phyloP scores from a whole-genome alignment of 2,797 vertebrate genomes.

The Mus caroli region DNA sequence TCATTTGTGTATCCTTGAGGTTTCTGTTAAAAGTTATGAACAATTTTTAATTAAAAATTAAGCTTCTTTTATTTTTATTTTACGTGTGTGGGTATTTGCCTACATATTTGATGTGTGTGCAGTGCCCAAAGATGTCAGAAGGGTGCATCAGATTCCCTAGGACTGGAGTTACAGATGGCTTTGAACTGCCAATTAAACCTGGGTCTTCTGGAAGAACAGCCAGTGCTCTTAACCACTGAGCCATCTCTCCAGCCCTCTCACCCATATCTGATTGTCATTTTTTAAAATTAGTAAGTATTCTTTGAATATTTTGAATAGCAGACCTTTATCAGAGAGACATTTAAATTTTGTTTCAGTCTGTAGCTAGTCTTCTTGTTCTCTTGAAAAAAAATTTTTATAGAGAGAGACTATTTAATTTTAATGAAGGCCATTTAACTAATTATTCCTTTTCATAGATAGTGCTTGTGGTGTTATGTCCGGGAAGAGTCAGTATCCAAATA shows the following conservation, averaged over 20 bases:
- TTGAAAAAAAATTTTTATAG: not conserved
- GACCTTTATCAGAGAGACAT: not conserved
- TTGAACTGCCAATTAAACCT: not conserved
- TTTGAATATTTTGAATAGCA: not conserved
- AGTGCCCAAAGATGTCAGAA: not conserved
- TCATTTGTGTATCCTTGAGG: not conserved
- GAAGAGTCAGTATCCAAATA: not conserved
- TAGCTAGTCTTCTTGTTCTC: not conserved
- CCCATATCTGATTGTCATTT: not conserved
- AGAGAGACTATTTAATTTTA: conserved; percentile 7
- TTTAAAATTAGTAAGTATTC: not conserved
- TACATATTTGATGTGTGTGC: not conserved
- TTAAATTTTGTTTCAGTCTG: not conserved
- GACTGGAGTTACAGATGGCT: not conserved
- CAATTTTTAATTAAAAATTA: not conserved
- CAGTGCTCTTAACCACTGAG: not conserved
- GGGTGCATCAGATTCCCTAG: not conserved
- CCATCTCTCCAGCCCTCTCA: not conserved
- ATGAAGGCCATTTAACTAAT: not conserved
- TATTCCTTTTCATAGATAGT: not conserved
- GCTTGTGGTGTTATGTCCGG: not conserved
- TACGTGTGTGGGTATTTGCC: not conserved
- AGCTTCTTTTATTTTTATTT: not conserved
- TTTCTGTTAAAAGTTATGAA: not conserved
- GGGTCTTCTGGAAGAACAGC: not conserved